phyloP scores from a whole-genome alignment of 1,140 invertebrate species.

The Calliphora vicina region DNA sequence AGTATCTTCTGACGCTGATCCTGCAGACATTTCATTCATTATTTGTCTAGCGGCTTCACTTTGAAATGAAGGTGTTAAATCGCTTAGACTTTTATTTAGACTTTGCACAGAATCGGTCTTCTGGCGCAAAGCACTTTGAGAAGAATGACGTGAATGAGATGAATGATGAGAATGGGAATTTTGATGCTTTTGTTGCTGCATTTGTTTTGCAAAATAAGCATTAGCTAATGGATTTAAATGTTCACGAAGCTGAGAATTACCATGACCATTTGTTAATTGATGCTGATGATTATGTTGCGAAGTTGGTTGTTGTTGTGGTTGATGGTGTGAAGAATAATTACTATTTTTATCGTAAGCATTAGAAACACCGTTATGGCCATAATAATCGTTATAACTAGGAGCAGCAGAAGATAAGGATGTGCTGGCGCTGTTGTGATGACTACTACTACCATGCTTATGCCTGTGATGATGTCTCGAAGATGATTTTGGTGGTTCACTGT shows the following conservation, averaged over 20 bases:
- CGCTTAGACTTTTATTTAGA: slow-evolving; percentile 60
- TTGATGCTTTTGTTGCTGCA: slow-evolving; percentile 40
- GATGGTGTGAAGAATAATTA: slow-evolving; percentile 53
- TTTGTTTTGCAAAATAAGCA: slow-evolving; percentile 59
- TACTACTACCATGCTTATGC: slow-evolving; percentile 45
- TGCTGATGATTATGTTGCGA: slow-evolving; percentile 42
- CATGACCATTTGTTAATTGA: slow-evolving; percentile 38
- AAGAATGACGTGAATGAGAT: slow-evolving; percentile 47
- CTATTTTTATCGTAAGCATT: slow-evolving; percentile 56
- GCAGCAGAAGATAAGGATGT: background rate
- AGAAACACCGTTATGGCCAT: slow-evolving; percentile 33
- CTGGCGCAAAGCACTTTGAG: slow-evolving; percentile 52
- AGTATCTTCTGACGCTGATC: slow-evolving; percentile 64
- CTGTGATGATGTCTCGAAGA: slow-evolving; percentile 44
- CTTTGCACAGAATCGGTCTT: slow-evolving; percentile 62
- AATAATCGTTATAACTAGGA: slow-evolving; percentile 44
- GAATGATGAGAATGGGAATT: slow-evolving; percentile 42
- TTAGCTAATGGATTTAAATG: slow-evolving; percentile 59
- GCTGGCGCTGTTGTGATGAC: slow-evolving; percentile 47
- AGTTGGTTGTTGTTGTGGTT: slow-evolving; percentile 43
- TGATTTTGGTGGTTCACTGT: slow-evolving; percentile 51
- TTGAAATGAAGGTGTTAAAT: slow-evolving; percentile 75
- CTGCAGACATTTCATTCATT: slow-evolving; percentile 79
- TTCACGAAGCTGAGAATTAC: slow-evolving; percentile 41
- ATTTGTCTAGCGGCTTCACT: slow-evolving; percentile 85